A percentile compares a stretch with the other conserved stretches of the same genome.
Conservation (phyloP, 2,888 invertebrate species). For the Saturnia japonica region DNA sequence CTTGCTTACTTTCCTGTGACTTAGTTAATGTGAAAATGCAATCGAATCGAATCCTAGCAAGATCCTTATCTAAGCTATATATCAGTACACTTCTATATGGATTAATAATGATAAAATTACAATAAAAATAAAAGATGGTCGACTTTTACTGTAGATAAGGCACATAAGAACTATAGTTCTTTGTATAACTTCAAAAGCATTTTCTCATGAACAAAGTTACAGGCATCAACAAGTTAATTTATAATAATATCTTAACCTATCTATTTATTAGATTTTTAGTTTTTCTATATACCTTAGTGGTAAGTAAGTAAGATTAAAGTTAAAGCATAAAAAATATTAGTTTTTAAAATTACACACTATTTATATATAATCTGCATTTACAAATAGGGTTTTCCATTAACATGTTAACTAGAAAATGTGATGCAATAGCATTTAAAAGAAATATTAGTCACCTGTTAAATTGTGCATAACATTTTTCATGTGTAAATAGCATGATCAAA, state of each 20-base stretch:
- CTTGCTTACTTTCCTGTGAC: too few species aligned
- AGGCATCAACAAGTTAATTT: neutral
- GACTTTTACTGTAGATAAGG: neutral
- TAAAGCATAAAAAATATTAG: neutral
- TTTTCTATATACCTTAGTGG: neutral
- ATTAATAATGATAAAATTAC: neutral
- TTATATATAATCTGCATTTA: neutral
- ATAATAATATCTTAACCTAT: neutral
- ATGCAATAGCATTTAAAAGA: constrained; percentile 1
- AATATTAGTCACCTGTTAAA: constrained; percentile 7
- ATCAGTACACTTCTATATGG: too few species aligned
- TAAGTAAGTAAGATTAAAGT: neutral
- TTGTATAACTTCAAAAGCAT: neutral
- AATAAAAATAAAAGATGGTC: neutral
- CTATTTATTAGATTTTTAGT: neutral
- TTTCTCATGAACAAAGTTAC: neutral
- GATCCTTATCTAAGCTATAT: too few species aligned
- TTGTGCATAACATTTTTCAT: neutral
- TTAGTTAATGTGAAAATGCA: too few species aligned
- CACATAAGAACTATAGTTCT: too few species aligned
- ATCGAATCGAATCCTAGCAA: too few species aligned
- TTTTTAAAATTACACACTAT: neutral
- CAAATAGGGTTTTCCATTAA: neutral
- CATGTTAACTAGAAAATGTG: neutral
- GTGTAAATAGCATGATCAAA: neutral